Percentiles rank a stretch among this genome's conserved stretches.
Conservation (phyloP, 2,888 invertebrate genomes). For the Cosmopolites sordidus region DNA sequence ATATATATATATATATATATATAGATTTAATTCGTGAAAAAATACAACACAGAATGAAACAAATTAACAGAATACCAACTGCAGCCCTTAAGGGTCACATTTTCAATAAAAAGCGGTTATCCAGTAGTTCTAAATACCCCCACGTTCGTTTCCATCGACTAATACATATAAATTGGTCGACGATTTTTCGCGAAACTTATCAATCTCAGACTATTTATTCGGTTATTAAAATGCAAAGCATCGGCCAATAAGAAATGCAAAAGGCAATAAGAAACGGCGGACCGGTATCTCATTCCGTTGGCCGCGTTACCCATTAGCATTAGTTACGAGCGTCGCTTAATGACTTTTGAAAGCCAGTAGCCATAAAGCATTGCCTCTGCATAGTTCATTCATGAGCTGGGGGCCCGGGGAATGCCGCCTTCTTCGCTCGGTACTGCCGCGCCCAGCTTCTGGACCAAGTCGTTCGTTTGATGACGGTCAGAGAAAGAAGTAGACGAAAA, state of each 20-base stretch:
- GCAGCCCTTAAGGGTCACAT: no score
- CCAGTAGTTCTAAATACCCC: no score
- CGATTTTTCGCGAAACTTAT: conserved; percentile 11
- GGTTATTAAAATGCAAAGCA: conserved; percentile 28
- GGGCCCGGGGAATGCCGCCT: conserved; percentile 23
- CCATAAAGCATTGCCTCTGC: conserved; percentile 29
- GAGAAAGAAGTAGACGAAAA: no score
- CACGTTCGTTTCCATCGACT: no score
- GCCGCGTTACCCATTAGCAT: conserved; percentile 25
- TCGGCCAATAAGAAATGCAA: conserved; percentile 3
- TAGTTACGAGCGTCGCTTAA: conserved; percentile 28
- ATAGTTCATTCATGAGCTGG: conserved; percentile 24
- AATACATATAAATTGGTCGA: no score
- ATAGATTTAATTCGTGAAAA: no score
- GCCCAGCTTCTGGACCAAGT: neutral
- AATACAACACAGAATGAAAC: no score
- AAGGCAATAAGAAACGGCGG: conserved; percentile 25
- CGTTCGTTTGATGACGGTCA: neutral
- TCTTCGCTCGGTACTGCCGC: conserved; percentile 10
- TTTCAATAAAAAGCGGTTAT: no score
- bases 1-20: no score
- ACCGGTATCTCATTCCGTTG: conserved; percentile 26
- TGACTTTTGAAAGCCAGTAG: conserved; percentile 31
- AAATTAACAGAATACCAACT: no score
- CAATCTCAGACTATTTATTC: conserved; percentile 29